These are phyloP conservation scores for Cavia porcellus DNA, from an alignment of 2,113 vertebrate genomes.

Conservation along the genomic window DNA sequence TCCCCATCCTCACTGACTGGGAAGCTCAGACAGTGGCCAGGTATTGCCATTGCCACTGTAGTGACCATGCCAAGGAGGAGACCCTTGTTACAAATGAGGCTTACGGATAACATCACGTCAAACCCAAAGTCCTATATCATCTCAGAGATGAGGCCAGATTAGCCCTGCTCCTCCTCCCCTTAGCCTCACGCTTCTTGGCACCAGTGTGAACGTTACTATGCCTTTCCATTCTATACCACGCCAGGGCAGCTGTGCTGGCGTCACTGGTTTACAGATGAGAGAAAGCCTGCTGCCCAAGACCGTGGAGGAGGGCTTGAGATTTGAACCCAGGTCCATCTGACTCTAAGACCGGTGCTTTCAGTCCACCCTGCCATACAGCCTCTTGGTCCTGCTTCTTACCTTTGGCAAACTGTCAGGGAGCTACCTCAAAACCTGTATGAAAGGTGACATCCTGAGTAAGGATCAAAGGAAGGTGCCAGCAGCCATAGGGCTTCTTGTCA, in stretches of 20 bases:
- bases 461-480: not conserved
- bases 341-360: not conserved
- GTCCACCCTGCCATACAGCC: not conserved
- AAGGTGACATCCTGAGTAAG: not conserved
- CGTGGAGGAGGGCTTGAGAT: not conserved
- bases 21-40: not conserved
- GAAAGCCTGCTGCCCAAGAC: not conserved
- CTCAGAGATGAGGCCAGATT: not conserved
- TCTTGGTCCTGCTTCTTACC: not conserved
- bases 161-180: not conserved
- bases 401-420: not conserved
- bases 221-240: not conserved
- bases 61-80: not conserved
- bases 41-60: not conserved
- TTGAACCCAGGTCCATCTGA: conserved; percentile 44
- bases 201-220: not conserved
- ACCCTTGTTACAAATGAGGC: not conserved
- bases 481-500: not conserved
- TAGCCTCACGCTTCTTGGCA: not conserved
- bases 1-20: not conserved
- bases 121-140: not conserved
- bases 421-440: not conserved
- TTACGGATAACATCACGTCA: not conserved
- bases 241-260: not conserved
- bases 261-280: not conserved